Conservation (phyloP, 2,888 invertebrate genomes). For the Teleogryllus oceanicus region DNA sequence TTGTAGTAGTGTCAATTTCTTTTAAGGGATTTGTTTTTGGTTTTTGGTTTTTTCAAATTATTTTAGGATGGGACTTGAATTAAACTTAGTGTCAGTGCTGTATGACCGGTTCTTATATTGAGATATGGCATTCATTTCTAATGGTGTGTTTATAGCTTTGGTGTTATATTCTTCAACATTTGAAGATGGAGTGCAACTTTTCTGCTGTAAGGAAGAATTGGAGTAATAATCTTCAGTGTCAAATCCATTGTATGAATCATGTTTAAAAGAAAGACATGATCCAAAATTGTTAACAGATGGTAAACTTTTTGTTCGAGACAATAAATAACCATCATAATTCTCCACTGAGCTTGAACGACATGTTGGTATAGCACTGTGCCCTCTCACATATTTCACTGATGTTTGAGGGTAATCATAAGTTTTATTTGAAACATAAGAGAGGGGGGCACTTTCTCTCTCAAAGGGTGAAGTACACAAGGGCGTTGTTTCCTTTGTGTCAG, state of each 20-base stretch:
- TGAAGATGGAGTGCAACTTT: no score
- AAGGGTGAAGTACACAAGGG: background rate
- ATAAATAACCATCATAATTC: background rate
- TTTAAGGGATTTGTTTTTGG: background rate
- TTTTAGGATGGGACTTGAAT: background rate
- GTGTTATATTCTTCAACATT: no score
- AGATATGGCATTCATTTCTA: no score
- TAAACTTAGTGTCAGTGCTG: background rate
- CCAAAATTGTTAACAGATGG: background rate
- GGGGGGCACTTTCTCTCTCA: background rate
- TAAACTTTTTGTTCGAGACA: slow-evolving; percentile 1
- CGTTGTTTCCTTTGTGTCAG: background rate
- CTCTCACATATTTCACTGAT: background rate
- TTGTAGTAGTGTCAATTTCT: background rate
- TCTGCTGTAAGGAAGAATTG: no score
- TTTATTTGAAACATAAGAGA: background rate
- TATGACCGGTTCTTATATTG: background rate
- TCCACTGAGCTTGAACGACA: background rate
- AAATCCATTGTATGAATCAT: background rate
- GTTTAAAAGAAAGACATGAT: background rate
- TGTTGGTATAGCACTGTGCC: background rate
- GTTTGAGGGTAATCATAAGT: background rate
- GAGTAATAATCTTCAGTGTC: background rate
- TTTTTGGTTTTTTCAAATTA: no score
- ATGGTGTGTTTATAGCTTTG: no score